Base-by-base conservation (phyloP, 1,140 invertebrate genomes). In the Sitodiplosis mosellana region DNA sequence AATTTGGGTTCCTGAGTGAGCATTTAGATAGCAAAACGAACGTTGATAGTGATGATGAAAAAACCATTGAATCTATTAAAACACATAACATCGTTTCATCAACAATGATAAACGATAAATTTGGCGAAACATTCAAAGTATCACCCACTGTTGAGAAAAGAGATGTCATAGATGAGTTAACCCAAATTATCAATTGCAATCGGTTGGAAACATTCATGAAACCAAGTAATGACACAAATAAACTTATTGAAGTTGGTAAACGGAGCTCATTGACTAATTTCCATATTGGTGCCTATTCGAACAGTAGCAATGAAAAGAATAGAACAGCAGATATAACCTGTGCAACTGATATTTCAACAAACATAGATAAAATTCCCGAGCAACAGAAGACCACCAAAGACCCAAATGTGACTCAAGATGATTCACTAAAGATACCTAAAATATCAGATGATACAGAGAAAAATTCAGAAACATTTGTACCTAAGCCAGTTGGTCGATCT, bases 201-300 rank as follows among this genome's bases (percentile, higher is more conserved):
- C 54, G 54, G 5, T 48, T 63, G 45, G 61, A 63, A 45, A 57
- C 55, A n/a, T 33, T 63, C 12, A 63, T 63, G 1, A 53, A 49
- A 8, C 58, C 55, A 22, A 34, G 52, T n/a, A 50, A 53, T 17
- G 12, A 55, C 51, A 45, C 33, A 45, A 8, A 18, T 7, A 18
- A 54, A 18, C 49, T 59, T 38, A 63, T 63, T 33, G 57, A 63
- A 41, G 48, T 58, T 2, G 58, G 55, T 4, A 63, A 63, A 33
- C 60, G 59, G 6, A 59, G 56, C 51, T 58, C 56, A 2, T 48
- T 63, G 51, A 45, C 53, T 44, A 63, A 63, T 40, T 63, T 63
- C 20, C 60, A 49, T 38, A 63, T 63, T 21, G 52, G 56, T 19
- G 11, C 51, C 41, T 48, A 48, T 10, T 27, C 40, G 15, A 46